Evolutionary conservation across 2,888 invertebrate species (phyloP), one percentile per base, ranked within the genome.

Genomic region (Ennomos erosarius): DNA sequence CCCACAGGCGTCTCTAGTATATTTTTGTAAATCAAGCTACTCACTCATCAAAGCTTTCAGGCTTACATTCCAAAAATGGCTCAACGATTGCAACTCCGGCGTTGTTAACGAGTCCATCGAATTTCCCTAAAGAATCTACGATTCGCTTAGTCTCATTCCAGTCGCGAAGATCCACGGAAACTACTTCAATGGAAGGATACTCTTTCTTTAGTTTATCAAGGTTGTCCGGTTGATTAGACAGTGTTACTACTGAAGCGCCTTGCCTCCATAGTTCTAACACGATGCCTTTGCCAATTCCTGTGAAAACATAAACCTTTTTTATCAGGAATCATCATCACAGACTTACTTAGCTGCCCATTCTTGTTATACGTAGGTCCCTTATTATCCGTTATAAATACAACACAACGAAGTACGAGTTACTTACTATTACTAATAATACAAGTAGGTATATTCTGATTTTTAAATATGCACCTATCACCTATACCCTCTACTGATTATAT

Each of bases 81-180:
- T 94, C 94, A 5, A 96, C 88, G 10, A 93, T 85, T 6, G 95
- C 95, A 26, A 96, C 88, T 1, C 95, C 98, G 1, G 98, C 98
- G 90, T 97, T 98, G 78, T 98, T 98, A 0, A 98, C 97, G 12
- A 98, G 82, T n/a, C 96, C 93, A 83, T 98, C 95, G 48, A 98
- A 93, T 5, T 85, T 85, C 0, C 94, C 94, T 10, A 95, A 87
- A 0, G 94, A 87, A 46, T 92, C 84, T 0, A 87, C 78, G 0
- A 76, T 93, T 64, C 92, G 78, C 65, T 93, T 93, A 0, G 97
- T 96, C 57, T 89, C 90, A 0, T 94, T 84, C 98, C 98, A 98
- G 74, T 97, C 92, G 1, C 88, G 81, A 1, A 98, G 83, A 81
- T 98, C 97, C 0, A 95, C 94, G 49, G 90, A 86, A 8, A 95